phyloP scores from a whole-genome alignment of 2,113 vertebrate species.

The Castor canadensis region DNA sequence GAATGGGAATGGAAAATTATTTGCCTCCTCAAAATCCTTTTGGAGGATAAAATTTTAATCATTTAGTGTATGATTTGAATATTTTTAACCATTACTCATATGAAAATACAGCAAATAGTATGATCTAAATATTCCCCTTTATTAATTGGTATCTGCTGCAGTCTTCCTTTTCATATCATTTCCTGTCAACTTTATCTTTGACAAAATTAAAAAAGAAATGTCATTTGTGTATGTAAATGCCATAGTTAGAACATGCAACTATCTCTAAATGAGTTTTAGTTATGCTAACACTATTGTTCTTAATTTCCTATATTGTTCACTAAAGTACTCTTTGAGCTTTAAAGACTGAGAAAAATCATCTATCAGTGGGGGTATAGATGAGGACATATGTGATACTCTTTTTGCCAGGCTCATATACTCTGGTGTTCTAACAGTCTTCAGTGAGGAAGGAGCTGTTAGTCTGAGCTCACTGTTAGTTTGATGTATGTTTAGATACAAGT shows the following conservation, averaged over 20 bases:
- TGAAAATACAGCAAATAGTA: neutral
- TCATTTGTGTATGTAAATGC: neutral
- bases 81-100: neutral
- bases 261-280: neutral
- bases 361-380: neutral
- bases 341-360: neutral
- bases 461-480: neutral
- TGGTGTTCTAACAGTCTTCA: neutral
- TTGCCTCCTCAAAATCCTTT: neutral
- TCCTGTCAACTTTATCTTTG: neutral
- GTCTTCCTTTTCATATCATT: neutral
- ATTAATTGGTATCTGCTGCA: slow-evolving; percentile 5
- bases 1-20: neutral
- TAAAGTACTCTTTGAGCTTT: neutral
- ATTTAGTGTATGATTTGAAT: neutral
- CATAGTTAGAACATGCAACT: neutral
- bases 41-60: neutral
- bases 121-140: neutral
- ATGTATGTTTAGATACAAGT: neutral
- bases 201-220: neutral
- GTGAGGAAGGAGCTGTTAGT: neutral
- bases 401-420: neutral
- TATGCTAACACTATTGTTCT: neutral
- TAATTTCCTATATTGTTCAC: neutral
- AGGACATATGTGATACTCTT: neutral